Evolutionary conservation across 2,113 vertebrate species (phyloP).

Genomic region (Camelus bactrianus): DNA sequence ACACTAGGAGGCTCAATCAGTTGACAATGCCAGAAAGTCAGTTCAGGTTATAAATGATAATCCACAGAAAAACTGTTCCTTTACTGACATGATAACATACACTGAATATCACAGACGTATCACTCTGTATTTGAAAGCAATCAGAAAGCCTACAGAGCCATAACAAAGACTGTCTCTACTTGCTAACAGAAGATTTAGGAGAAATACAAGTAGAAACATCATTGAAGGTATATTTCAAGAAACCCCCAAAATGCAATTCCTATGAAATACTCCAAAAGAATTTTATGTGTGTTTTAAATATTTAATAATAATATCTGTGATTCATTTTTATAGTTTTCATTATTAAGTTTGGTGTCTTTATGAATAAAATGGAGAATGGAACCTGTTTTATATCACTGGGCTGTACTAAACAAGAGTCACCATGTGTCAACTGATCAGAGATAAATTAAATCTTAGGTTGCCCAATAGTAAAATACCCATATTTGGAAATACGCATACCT

Average conservation of each 20-base stretch:
- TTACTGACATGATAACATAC: not conserved
- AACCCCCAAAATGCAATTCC: not conserved
- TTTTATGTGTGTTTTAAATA: not conserved
- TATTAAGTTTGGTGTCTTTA: not conserved
- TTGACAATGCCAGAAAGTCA: not conserved
- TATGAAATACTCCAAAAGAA: not conserved
- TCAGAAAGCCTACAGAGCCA: not conserved
- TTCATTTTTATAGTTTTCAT: conserved; percentile 14
- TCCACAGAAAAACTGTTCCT: not conserved
- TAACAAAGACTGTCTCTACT: not conserved
- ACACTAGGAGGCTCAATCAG: not conserved
- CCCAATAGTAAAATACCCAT: not conserved
- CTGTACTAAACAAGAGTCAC: not conserved
- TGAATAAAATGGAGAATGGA: not conserved
- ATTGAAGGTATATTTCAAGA: not conserved
- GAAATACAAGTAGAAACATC: not conserved
- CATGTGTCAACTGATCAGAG: not conserved
- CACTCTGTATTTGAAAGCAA: not conserved
- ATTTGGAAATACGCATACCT: not conserved
- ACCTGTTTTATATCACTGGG: not conserved
- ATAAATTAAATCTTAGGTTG: not conserved
- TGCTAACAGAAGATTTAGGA: not conserved
- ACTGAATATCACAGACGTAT: not conserved
- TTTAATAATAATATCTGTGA: not conserved
- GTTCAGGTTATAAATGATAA: not conserved